A percentile compares a stretch with the other conserved stretches of the same genome.
phyloP scores from a whole-genome alignment of 2,797 vertebrate genomes.

The Danio aesculapii region DNA sequence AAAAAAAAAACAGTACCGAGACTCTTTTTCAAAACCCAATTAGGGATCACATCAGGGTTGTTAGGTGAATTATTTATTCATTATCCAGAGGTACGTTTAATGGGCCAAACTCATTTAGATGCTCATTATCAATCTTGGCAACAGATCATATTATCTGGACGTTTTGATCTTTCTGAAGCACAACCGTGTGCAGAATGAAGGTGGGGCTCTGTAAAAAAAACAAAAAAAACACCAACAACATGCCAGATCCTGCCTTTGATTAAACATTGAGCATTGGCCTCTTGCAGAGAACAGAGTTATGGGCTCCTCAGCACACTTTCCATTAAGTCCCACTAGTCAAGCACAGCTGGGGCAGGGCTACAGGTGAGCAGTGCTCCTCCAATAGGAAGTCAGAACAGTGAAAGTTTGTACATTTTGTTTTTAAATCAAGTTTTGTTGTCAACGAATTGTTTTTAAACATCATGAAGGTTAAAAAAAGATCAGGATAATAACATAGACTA shows the following conservation, averaged over 20 bases:
- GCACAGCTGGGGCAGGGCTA: not conserved
- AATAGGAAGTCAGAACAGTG: not conserved
- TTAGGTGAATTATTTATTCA: conserved; percentile 70
- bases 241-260: conserved; percentile 76
- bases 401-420: not conserved
- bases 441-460: no score
- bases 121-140: conserved; percentile 73
- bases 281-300: conserved; percentile 75
- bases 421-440: no score
- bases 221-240: conserved; percentile 66
- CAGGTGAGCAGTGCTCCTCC: not conserved
- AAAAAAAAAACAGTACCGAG: conserved; percentile 26
- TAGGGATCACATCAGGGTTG: conserved; percentile 67
- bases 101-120: conserved; percentile 71
- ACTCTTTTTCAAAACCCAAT: conserved; percentile 65
- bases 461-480: no score
- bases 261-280: conserved; percentile 85
- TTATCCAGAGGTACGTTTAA: conserved; percentile 72
- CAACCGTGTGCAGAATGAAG: conserved; percentile 58
- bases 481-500: no score
- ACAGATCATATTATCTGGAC: conserved; percentile 67
- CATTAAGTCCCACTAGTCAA: conserved; percentile 50
- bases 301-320: conserved; percentile 38
- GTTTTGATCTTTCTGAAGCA: conserved; percentile 70
- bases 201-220: conserved; percentile 47